Base-by-base conservation (phyloP, 37 sponge, comb jelly and placozoan species). In the Halichondria panicea region DNA sequence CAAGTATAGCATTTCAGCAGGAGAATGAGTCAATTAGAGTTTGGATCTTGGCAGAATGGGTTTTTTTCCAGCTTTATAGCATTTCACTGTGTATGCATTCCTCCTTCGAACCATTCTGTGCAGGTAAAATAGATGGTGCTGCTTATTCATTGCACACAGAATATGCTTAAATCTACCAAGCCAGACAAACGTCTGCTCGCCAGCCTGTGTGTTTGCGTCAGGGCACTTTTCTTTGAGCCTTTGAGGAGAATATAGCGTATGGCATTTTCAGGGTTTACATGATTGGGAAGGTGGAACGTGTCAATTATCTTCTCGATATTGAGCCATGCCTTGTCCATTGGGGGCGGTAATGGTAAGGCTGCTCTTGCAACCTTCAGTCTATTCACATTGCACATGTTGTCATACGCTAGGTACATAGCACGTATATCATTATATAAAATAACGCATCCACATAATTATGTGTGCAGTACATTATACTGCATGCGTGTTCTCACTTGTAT, bases 121-220 rank as follows among this genome's bases (percentile, higher is more conserved):
- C 8, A 84, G 41, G 28, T 70, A 84, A 40, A 68, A 68, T 5
- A 48, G 38, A 40, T 84, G 77, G 43, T 84, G 85, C 1, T 39
- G 70, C 41, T 76, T 84, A 45, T 36, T 60, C 85, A 84, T 84
- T 27, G 78, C 46, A 55, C 78, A 71, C 7, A 84, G 38, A 75
- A 83, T 83, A 5, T 70, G 27, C 63, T 71, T 76, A 36, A 68
- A 68, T 43, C 66, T 27, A 18, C 40, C 66, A 4, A 52, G 12
- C 78, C 78, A 77, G 5, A 62, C 35, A 38, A 83, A 83, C 6
- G 76, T 83, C 43, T 83, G 76, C 28, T 83, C 84, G 22, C 84
- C 73, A 65, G 67, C 74, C 74, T 82, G 82, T 24, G 82, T 82
- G 44, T 73, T 73, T 55, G 21, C 63, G 12, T 46, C 12, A 22